A percentile compares a stretch with the other conserved stretches of the same genome.
Conservation (phyloP, 2,113 vertebrate genomes). For the Petrocephalus zakoni region DNA sequence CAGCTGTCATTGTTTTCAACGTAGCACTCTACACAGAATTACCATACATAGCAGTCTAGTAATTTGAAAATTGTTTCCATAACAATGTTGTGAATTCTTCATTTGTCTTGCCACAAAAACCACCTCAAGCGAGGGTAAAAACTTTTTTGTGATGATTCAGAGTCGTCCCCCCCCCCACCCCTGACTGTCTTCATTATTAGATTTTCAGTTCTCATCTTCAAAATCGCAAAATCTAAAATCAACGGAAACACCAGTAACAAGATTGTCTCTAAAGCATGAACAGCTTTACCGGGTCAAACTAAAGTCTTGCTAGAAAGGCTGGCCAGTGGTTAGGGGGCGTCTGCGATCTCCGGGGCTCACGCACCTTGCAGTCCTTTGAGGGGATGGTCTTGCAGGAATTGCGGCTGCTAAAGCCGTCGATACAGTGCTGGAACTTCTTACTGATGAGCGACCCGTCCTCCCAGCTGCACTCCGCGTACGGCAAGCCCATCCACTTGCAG, state of each 20-base stretch:
- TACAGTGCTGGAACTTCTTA: slow-evolving; percentile 88
- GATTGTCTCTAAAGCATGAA: not conserved
- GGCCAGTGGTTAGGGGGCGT: not conserved
- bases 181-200: not conserved
- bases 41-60: not conserved
- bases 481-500: slow-evolving; percentile 97
- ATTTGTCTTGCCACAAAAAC: not conserved
- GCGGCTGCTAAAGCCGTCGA: slow-evolving; percentile 78
- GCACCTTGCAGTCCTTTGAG: slow-evolving; percentile 92
- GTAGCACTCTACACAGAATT: not conserved
- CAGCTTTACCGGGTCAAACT: not conserved
- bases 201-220: not conserved
- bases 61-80: not conserved
- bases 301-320: not conserved
- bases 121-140: not conserved
- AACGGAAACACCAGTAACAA: not conserved
- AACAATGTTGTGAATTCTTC: not conserved
- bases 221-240: not conserved
- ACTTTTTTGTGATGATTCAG: not conserved
- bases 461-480: slow-evolving; percentile 95
- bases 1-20: not conserved
- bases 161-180: not conserved
- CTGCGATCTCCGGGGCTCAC: not conserved
- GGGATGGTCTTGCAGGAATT: slow-evolving; percentile 86
- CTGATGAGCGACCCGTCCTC: slow-evolving; percentile 84